These are phyloP conservation scores for Xanthorhoe spadicearia DNA, from an alignment of 2,888 invertebrate species.

Conservation along the genomic window DNA sequence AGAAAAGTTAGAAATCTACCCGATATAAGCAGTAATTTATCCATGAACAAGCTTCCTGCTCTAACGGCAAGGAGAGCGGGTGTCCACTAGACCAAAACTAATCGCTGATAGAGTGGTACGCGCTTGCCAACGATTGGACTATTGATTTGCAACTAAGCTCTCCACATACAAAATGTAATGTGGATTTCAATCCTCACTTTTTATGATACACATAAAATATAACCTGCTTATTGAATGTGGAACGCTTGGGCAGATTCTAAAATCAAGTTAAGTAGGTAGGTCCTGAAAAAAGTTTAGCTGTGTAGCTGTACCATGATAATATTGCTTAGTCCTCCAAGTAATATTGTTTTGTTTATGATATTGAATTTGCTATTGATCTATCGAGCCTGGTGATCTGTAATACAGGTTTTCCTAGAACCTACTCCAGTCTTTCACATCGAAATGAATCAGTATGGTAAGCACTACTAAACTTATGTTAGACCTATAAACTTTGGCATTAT, in stretches of 20 bases:
- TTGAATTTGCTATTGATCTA: no score
- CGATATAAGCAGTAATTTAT: constrained; percentile 59
- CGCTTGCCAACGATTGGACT: constrained; percentile 77
- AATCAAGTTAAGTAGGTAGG: no score
- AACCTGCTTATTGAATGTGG: neutral
- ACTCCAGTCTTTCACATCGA: no score
- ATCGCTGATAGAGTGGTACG: constrained; percentile 82
- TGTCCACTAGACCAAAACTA: constrained; percentile 80
- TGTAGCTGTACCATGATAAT: neutral
- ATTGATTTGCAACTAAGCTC: constrained; percentile 68
- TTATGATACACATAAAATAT: constrained; percentile 10
- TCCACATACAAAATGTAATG: constrained; percentile 51
- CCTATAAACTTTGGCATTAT: no score
- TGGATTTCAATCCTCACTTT: constrained; percentile 23
- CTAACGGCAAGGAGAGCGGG: constrained; percentile 66
- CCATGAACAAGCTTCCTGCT: constrained; percentile 54
- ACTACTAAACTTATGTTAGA: no score
- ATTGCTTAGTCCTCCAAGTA: neutral
- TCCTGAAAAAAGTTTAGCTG: no score
- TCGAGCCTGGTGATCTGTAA: no score
- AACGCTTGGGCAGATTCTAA: neutral
- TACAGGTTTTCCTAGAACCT: no score
- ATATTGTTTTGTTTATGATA: neutral
- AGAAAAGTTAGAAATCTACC: constrained; percentile 39
- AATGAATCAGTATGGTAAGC: no score